Evolutionary conservation across 2,888 invertebrate species (phyloP).

Genomic region (Cheilosia vulpina): DNA sequence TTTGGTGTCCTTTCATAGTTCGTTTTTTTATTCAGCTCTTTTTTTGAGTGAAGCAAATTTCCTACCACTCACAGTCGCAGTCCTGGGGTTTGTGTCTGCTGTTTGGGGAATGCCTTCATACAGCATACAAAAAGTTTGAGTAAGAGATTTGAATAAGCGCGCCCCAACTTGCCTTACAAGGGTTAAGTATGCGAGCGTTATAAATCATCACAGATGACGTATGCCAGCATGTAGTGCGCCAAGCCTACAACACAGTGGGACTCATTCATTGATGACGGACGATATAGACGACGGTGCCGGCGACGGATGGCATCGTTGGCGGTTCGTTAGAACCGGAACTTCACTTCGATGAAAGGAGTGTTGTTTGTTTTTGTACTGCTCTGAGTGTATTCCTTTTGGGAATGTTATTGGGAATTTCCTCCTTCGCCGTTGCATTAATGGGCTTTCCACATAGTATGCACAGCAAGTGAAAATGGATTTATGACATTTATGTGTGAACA

Average conservation of each 20-base stretch:
- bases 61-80: constrained; percentile 24
- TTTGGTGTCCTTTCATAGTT: constrained; percentile 74
- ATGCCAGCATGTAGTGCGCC: constrained; percentile 49
- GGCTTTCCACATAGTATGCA: constrained; percentile 29
- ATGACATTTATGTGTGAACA: constrained; percentile 66
- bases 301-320: constrained; percentile 59
- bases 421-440: constrained; percentile 40
- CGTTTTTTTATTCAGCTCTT: constrained; percentile 16
- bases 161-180: constrained; percentile 38
- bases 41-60: constrained; percentile 40
- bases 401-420: constrained; percentile 56
- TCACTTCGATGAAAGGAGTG: constrained; percentile 55
- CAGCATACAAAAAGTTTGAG: constrained; percentile 8
- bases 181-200: constrained; percentile 66
- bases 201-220: constrained; percentile 72
- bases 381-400: constrained; percentile 20
- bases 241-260: constrained; percentile 51
- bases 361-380: constrained; percentile 13
- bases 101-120: constrained; percentile 49
- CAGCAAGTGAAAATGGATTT: constrained; percentile 72
- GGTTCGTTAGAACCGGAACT: constrained; percentile 70
- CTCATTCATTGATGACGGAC: constrained; percentile 67
- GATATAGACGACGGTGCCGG: constrained; percentile 27
- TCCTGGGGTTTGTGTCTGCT: background rate
- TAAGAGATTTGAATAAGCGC: background rate